phyloP scores from a whole-genome alignment of 2,113 vertebrate genomes.

The Columba livia region DNA sequence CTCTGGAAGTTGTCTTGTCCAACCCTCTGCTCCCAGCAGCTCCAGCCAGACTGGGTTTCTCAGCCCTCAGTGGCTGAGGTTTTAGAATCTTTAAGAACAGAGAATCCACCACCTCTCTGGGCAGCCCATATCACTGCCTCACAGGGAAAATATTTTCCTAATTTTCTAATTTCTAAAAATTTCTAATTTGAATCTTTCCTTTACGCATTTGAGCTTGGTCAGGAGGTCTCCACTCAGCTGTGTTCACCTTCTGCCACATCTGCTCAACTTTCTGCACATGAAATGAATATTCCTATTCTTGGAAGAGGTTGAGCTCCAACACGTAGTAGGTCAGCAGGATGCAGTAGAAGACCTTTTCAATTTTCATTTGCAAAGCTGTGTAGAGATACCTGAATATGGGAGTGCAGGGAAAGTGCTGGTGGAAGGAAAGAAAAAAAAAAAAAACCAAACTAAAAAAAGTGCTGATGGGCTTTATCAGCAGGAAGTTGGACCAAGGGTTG shows the following conservation, averaged over 20 bases:
- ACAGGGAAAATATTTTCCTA: neutral
- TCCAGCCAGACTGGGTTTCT: neutral
- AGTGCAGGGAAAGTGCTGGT: neutral
- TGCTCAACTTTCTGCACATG: accelerated
- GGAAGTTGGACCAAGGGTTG: neutral
- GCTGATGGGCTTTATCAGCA: neutral
- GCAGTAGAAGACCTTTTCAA: neutral
- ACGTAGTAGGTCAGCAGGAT: neutral
- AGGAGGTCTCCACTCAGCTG: neutral
- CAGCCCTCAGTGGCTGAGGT: neutral
- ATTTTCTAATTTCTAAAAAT: neutral
- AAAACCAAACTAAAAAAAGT: neutral
- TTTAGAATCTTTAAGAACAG: neutral
- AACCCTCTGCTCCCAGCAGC: neutral
- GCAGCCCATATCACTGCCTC: neutral
- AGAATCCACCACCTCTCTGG: too few species aligned
- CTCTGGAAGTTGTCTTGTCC: neutral
- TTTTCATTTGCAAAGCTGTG: neutral
- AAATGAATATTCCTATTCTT: neutral
- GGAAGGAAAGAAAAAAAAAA: neutral
- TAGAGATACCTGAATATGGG: neutral
- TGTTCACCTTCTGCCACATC: neutral
- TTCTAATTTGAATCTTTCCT: neutral
- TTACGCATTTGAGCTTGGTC: neutral
- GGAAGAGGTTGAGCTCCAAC: neutral